These are phyloP conservation scores for Epirrita christyi DNA, from an alignment of 2,888 invertebrate species.

Conservation along the genomic window DNA sequence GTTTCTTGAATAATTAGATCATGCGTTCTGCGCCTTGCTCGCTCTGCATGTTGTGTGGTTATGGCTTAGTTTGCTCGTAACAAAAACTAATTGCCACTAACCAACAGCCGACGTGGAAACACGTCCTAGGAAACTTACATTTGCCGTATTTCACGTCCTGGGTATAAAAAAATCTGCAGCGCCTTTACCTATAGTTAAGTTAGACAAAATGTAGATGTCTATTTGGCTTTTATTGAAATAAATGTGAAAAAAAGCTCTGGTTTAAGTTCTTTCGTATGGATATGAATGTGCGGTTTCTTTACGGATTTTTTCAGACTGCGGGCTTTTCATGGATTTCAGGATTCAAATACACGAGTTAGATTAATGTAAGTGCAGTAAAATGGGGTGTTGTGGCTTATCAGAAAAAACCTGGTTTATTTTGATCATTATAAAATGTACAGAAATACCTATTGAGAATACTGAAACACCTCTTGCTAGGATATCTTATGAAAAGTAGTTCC, in stretches of 20 bases:
- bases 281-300: constrained; percentile 1
- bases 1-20: too few species aligned
- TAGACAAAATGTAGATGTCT: constrained; percentile 40
- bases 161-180: constrained; percentile 35
- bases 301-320: neutral
- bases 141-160: constrained; percentile 34
- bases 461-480: too few species aligned
- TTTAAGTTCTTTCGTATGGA: constrained; percentile 4
- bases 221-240: constrained; percentile 36
- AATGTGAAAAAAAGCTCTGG: constrained; percentile 27
- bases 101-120: constrained; percentile 26
- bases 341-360: neutral
- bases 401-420: too few species aligned
- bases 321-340: neutral
- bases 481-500: too few species aligned
- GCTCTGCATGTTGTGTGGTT: neutral
- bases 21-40: neutral
- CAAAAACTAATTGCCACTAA: constrained; percentile 42
- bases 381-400: too few species aligned
- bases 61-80: constrained; percentile 33
- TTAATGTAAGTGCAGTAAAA: too few species aligned
- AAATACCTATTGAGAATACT: too few species aligned
- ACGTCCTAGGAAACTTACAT: constrained; percentile 32
- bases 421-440: too few species aligned
- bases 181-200: constrained; percentile 25